Evolutionary conservation across 1,140 invertebrate genomes (phyloP), one percentile per base, ranked within the genome.

Genomic region (Bradynema listronoti): DNA sequence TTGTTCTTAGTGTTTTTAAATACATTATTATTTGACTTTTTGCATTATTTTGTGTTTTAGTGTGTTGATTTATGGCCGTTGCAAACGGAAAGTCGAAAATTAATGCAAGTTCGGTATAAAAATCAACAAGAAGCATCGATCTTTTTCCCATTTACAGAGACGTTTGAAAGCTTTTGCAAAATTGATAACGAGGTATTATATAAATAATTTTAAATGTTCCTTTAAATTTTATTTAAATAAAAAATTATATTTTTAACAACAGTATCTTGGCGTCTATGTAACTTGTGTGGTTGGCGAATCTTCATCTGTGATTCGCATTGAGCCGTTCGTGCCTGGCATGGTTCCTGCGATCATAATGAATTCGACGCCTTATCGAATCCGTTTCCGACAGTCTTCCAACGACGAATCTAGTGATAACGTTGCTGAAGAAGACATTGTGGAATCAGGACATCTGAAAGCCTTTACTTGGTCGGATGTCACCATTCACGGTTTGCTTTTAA

Each of bases 251-350:
- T 27, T 4, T 50, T 24, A 22, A 11, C 61, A 75, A 27, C 63
- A 82, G 81, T 87, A 86, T 77, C 90, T 90, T 61, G 91, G 89
- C 4, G 82, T 96, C 14, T 86, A 89, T 79, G 88, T 93, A 1
- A 90, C 94, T 73, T 86, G 89, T 52, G 88, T 92, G 78, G 83
- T 91, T n/a, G 88, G 86, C 22, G 91, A 95, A 81, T 86, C 87
- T 52, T 88, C 87, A n/a, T 84, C 87, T 47, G 89, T 91, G 65
- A 85, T 95, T 32, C 87, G 87, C 32, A 82, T 96, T 50, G 85
- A 85, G 1, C 82, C 84, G 58, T 96, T 93, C 79, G 81, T 84
- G 63, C 79, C 82, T 27, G 90, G 89, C 24, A 85, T 87, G 81
- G 90, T 90, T 22, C 87, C 90, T 6, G 89, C 87, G 1, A 80